phyloP scores from a whole-genome alignment of 2,888 invertebrate genomes.

The Cheilosia scutellata region DNA sequence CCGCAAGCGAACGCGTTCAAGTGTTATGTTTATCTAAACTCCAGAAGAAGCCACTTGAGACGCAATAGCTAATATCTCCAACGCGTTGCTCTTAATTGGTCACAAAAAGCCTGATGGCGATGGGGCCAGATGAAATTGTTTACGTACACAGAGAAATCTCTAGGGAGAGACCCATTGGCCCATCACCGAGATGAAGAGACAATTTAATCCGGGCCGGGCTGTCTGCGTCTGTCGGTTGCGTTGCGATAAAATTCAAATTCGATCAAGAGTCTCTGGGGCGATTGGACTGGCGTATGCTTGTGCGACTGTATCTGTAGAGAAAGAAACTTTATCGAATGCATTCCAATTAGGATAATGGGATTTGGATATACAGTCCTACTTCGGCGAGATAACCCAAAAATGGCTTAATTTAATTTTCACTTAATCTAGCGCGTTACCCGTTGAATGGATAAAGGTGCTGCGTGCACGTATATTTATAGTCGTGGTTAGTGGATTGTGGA shows the following conservation, averaged over 20 bases:
- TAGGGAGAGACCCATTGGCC: slow-evolving; percentile 21
- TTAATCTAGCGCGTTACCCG: slow-evolving; percentile 40
- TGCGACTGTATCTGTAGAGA: background rate
- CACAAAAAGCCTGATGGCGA: slow-evolving; percentile 13
- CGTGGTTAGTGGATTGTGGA: slow-evolving; percentile 36
- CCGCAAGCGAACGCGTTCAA: slow-evolving; percentile 20
- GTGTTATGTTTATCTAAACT: slow-evolving; percentile 63
- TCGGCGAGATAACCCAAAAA: slow-evolving; percentile 62
- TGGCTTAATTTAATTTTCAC: slow-evolving; percentile 76
- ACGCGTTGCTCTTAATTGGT: slow-evolving; percentile 57
- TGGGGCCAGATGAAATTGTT: background rate
- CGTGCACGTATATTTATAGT: background rate
- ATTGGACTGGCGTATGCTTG: background rate
- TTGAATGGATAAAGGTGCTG: slow-evolving; percentile 20
- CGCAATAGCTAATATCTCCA: slow-evolving; percentile 50
- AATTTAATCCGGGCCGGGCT: slow-evolving; percentile 59
- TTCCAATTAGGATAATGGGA: slow-evolving; percentile 76
- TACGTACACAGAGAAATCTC: slow-evolving; percentile 31
- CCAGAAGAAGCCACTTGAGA: slow-evolving; percentile 65
- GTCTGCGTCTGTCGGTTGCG: slow-evolving; percentile 51
- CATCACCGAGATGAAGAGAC: slow-evolving; percentile 25
- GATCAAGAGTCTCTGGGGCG: background rate
- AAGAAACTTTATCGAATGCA: slow-evolving; percentile 58
- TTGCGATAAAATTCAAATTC: slow-evolving; percentile 57
- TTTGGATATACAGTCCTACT: slow-evolving; percentile 66